Evolutionary conservation across 2,888 invertebrate species (phyloP).

Genomic region (Microctonus hyperodae): DNA sequence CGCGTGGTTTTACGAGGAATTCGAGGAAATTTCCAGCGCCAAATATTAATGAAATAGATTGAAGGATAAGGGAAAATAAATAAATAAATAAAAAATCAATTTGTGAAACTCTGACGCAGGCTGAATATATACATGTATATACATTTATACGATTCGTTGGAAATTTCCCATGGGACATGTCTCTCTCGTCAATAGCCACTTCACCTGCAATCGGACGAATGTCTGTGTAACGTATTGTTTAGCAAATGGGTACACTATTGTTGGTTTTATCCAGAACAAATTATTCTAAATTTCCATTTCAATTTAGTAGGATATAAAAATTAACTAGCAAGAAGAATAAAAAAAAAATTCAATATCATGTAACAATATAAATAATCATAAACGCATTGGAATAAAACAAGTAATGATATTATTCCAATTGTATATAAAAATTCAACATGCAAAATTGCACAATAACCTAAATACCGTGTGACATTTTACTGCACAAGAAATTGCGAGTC

Average conservation of each 20-base stretch:
- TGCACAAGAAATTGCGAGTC: not conserved
- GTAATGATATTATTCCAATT: not conserved
- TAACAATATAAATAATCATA: too few species aligned
- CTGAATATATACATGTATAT: not conserved
- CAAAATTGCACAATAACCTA: not conserved
- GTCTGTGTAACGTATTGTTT: conserved; percentile 3
- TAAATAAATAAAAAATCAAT: conserved; percentile 27
- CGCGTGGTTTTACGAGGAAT: not conserved
- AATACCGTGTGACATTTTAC: not conserved
- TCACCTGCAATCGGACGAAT: conserved; percentile 14
- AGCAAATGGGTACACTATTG: not conserved
- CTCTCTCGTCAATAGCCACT: conserved; percentile 17
- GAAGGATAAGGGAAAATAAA: not conserved
- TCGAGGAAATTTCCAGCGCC: not conserved
- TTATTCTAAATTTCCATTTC: not conserved
- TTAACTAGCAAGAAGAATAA: not conserved
- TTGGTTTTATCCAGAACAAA: not conserved
- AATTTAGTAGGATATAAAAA: not conserved
- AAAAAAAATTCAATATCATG: not conserved
- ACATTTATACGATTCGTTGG: conserved; percentile 27
- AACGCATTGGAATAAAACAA: too few species aligned
- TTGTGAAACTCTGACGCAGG: not conserved
- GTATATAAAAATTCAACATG: not conserved
- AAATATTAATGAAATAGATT: not conserved
- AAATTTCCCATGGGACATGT: conserved; percentile 36